These are phyloP conservation scores for Minunthozetes semirufus DNA, from an alignment of 2,888 invertebrate genomes.

Conservation along the genomic window DNA sequence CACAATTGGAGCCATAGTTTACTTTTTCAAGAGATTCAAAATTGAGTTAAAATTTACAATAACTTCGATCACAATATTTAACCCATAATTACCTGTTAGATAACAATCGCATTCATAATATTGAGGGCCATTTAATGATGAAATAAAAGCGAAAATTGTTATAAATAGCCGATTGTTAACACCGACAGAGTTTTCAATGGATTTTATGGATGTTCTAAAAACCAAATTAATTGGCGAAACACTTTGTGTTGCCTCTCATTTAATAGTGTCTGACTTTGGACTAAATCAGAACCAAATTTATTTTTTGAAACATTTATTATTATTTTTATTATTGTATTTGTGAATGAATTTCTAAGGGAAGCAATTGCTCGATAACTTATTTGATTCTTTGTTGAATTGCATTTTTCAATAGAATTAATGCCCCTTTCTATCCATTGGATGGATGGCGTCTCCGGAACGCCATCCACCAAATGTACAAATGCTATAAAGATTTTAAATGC, in stretches of 20 bases:
- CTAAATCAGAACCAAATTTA: no score
- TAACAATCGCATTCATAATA: conserved; percentile 14
- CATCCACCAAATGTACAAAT: not conserved
- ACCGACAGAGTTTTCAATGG: not conserved
- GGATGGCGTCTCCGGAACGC: not conserved
- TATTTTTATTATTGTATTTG: not conserved
- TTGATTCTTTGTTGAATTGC: conserved; percentile 8
- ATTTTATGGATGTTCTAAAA: not conserved
- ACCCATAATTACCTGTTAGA: conserved; percentile 19
- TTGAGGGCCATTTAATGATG: not conserved
- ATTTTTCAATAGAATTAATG: conserved; percentile 28
- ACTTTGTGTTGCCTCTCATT: not conserved
- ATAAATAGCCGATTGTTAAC: not conserved
- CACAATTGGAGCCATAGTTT: conserved; percentile 4
- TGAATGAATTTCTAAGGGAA: not conserved
- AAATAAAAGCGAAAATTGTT: not conserved
- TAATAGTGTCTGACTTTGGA: no score
- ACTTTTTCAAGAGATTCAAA: not conserved
- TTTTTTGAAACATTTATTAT: not conserved
- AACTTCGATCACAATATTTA: conserved; percentile 21
- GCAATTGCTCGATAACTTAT: conserved; percentile 10
- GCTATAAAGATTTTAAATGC: conserved; percentile 11
- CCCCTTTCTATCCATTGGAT: not conserved
- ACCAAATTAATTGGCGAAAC: not conserved
- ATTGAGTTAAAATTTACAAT: conserved; percentile 15